A percentile compares a stretch with the other conserved stretches of the same genome.
Conservation (phyloP, 1,140 invertebrate species). For the Agrilus planipennis region DNA sequence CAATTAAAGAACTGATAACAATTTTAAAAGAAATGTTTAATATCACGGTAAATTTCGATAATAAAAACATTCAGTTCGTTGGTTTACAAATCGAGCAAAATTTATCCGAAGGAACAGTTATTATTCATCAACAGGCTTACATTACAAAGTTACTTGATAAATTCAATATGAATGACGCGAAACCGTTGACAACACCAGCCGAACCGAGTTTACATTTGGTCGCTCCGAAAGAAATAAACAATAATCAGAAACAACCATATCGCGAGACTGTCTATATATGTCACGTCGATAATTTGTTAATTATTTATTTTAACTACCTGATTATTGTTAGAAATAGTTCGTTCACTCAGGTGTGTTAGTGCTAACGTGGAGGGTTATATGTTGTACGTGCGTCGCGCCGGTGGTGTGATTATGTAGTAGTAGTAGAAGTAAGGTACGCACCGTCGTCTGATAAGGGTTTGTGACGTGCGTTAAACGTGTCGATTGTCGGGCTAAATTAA, state of each 20-base stretch:
- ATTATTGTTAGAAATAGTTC: too few species aligned
- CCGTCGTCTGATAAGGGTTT: too few species aligned
- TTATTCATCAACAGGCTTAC: slow-evolving; percentile 5
- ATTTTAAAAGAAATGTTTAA: slow-evolving; percentile 1
- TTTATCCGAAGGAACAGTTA: slow-evolving; percentile 1
- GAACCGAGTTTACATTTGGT: background rate
- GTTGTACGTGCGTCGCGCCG: too few species aligned
- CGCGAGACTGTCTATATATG: background rate
- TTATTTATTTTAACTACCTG: too few species aligned
- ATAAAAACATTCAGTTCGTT: background rate
- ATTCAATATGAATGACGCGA: slow-evolving; percentile 9
- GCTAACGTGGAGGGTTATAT: too few species aligned
- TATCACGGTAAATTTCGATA: background rate
- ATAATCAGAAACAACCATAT: background rate
- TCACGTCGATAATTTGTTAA: too few species aligned
- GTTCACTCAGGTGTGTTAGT: too few species aligned
- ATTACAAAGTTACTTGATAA: slow-evolving; percentile 2
- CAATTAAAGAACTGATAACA: background rate
- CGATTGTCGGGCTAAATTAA: too few species aligned
- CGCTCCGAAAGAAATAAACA: background rate
- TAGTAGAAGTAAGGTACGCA: too few species aligned
- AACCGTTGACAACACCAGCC: background rate
- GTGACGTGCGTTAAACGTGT: too few species aligned
- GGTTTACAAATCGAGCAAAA: background rate
- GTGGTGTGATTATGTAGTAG: too few species aligned